phyloP scores from a whole-genome alignment of 2,888 invertebrate species.

The Morpho deidamia region DNA sequence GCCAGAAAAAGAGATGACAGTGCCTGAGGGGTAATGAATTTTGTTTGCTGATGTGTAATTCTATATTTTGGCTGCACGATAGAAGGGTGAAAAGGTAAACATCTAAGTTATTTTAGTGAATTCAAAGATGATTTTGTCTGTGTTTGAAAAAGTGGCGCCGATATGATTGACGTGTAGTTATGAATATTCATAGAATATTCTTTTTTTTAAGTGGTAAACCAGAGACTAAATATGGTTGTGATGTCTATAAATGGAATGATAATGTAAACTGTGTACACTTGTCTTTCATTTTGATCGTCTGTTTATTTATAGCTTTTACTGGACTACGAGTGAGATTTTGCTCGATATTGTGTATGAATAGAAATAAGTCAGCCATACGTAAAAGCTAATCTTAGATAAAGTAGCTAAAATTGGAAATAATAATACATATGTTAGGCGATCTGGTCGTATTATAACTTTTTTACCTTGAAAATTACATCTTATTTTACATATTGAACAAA shows the following conservation, averaged over 20 bases:
- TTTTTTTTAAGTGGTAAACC: constrained; percentile 35
- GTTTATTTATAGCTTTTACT: constrained; percentile 4
- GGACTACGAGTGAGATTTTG: constrained; percentile 1
- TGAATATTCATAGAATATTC: constrained; percentile 33
- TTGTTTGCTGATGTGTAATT: constrained; percentile 63
- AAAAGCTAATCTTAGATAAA: too few relatives aligned
- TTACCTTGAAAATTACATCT: too few relatives aligned
- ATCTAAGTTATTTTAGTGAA: constrained; percentile 72
- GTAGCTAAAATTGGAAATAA: too few relatives aligned
- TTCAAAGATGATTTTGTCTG: constrained; percentile 58
- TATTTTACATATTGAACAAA: too few relatives aligned
- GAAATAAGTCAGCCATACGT: background rate
- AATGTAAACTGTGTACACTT: constrained; percentile 16
- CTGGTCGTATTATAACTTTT: too few relatives aligned
- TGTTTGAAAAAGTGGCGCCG: constrained; percentile 71
- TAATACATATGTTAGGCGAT: too few relatives aligned
- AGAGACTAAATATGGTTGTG: constrained; percentile 28
- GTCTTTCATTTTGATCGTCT: constrained; percentile 8
- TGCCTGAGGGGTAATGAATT: constrained; percentile 11
- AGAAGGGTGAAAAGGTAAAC: constrained; percentile 77
- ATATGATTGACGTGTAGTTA: constrained; percentile 63
- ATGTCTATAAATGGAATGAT: constrained; percentile 18
- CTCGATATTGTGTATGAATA: background rate
- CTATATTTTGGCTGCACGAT: constrained; percentile 73
- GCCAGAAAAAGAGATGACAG: constrained; percentile 14